Conservation (phyloP, 2,113 vertebrate genomes). For the Pithys albifrons region DNA sequence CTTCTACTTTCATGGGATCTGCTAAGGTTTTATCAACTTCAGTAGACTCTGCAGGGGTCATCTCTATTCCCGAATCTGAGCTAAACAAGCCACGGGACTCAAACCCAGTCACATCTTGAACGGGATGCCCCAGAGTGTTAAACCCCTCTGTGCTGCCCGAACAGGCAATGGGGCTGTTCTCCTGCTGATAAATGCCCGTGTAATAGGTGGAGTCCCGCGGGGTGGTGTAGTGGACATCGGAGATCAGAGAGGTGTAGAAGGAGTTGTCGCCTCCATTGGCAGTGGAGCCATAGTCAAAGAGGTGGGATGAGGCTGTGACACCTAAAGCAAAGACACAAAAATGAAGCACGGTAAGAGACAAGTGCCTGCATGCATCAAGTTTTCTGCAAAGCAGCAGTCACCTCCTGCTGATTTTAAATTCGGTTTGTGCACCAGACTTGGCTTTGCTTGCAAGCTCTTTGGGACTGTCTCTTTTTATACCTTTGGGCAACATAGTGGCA, state of each 20-base stretch:
- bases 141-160: conserved; percentile 71
- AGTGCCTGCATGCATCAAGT: not conserved
- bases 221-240: conserved; percentile 77
- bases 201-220: conserved; percentile 82
- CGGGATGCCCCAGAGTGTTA: conserved; percentile 30
- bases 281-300: conserved; percentile 61
- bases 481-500: not conserved
- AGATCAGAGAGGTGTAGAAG: conserved; percentile 92
- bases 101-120: conserved; percentile 76
- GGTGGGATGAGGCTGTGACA: conserved; percentile 56
- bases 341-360: not conserved
- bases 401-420: not conserved
- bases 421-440: not conserved
- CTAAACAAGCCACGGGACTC: conserved; percentile 82
- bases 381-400: not conserved
- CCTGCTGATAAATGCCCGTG: conserved; percentile 81
- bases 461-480: not conserved
- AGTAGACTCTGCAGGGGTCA: conserved; percentile 83
- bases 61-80: conserved; percentile 88
- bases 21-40: conserved; percentile 84
- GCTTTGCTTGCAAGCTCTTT: not conserved
- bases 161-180: conserved; percentile 57
- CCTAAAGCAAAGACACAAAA: conserved; percentile 75
- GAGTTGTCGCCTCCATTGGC: conserved; percentile 78
- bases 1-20: conserved; percentile 84